These are phyloP conservation scores for Synanceia verrucosa DNA, from an alignment of 2,797 vertebrate species.

Conservation along the genomic window DNA sequence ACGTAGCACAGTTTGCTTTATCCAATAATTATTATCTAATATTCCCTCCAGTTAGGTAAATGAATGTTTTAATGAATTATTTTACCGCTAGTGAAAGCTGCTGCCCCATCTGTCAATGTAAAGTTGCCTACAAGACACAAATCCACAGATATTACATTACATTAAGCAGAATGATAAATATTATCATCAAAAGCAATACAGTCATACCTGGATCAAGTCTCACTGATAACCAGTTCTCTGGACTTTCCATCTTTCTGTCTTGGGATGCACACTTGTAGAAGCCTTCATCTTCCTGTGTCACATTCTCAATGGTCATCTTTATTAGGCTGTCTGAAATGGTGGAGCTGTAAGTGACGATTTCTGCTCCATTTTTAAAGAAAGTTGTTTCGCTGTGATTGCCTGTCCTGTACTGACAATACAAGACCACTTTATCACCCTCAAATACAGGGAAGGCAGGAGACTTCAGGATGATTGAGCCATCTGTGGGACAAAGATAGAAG, in stretches of 20 bases:
- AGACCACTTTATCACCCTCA: constrained; percentile 44
- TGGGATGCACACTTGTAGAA: constrained; percentile 66
- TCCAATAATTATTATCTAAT: background rate
- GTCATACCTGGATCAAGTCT: constrained; percentile 33
- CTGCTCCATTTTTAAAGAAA: constrained; percentile 66
- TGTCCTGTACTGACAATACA: constrained; percentile 62
- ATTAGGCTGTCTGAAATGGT: background rate
- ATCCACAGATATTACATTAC: background rate
- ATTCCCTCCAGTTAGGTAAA: background rate
- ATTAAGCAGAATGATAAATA: background rate
- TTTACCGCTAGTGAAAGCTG: constrained; percentile 36
- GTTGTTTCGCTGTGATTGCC: constrained; percentile 6
- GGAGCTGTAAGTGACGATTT: constrained; percentile 18
- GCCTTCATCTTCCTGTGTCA: constrained; percentile 66
- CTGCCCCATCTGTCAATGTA: constrained; percentile 14
- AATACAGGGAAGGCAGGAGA: constrained; percentile 54
- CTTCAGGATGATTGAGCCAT: constrained; percentile 55
- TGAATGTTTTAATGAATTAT: background rate
- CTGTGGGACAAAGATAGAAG: constrained; percentile 48
- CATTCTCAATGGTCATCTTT: constrained; percentile 55
- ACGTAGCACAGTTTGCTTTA: background rate
- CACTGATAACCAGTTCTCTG: constrained; percentile 73
- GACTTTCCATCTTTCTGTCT: constrained; percentile 55
- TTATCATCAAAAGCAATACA: background rate
- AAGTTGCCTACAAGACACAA: constrained; percentile 47